Conservation (phyloP, 2,888 invertebrate species). For the Mechanitis messenoides region DNA sequence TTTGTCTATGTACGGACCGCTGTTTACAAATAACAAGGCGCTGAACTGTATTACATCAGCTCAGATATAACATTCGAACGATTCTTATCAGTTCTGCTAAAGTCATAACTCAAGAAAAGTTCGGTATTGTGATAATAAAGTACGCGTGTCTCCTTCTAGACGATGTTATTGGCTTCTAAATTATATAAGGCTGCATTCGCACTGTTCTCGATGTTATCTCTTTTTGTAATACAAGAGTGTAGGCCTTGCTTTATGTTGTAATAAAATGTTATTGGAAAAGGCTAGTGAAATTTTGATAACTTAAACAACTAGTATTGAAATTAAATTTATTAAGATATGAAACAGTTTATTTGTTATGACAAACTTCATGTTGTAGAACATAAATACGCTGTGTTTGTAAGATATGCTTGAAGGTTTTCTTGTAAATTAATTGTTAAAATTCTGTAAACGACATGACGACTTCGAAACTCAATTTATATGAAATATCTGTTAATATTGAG, state of each 20-base stretch:
- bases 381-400: conserved; percentile 7
- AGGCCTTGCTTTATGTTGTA: conserved; percentile 69
- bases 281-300: conserved; percentile 77
- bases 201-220: conserved; percentile 39
- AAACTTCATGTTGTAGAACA: conserved; percentile 1
- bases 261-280: conserved; percentile 69
- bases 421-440: no score
- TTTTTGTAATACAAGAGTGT: conserved; percentile 52
- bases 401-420: not conserved
- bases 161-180: conserved; percentile 32
- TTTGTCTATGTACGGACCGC: conserved; percentile 27
- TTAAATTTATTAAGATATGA: conserved; percentile 59
- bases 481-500: not conserved
- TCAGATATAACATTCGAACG: conserved; percentile 2
- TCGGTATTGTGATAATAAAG: conserved; percentile 34
- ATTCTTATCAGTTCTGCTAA: conserved; percentile 10
- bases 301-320: conserved; percentile 70
- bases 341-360: conserved; percentile 31
- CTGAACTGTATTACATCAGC: conserved; percentile 11
- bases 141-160: conserved; percentile 27
- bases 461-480: not conserved
- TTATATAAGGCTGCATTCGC: conserved; percentile 31
- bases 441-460: not conserved
- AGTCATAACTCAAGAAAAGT: conserved; percentile 33
- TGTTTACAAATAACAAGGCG: conserved; percentile 10